Base-by-base conservation (phyloP, 2,113 vertebrate genomes). In the Orientallactaga bullata region DNA sequence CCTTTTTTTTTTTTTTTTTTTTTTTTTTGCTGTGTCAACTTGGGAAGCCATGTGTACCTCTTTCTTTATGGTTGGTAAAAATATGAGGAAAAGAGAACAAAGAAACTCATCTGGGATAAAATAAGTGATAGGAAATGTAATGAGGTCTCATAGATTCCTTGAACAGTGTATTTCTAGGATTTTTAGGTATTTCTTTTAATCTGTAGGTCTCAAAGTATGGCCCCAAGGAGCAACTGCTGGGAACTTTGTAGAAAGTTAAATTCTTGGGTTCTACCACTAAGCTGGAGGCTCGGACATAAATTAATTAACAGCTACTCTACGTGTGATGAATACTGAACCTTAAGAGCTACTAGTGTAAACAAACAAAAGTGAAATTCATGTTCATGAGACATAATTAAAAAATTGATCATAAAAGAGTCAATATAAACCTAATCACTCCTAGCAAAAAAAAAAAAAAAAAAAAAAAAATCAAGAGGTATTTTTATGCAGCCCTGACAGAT, bases 241-340 rank as follows among this genome's bases (percentile, higher is more conserved):
- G 12, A 78, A 79, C 16, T 82, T 69, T 28, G 78, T 88, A 85
- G 77, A 88, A 85, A 58, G 72, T 28, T 15, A 81, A 86, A 55
- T 35, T 42, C 20, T 42, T 8, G 65, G 58, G 10, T 39, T 30
- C 24, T 7, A 26, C 16, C 4, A 6, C 0, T 89, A 23, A 79
- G 18, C 10, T 47, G 12, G 32, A 23, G 2, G 1, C 8, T 28
- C 28, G 42, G 63, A 18, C 65, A 11, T 18, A 1, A 37, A 0
- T 68, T 30, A n/a, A 35, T 68, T 89, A 80, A 69, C 32, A 35
- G 21, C 28, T 37, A 12, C 4, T 74, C 39, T 24, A 65, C 12
- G 16, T 85, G n/a, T 69, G 4, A 28, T 47, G 26, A n/a, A 35
- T n/a, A 32, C 28, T n/a, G 32, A 85, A 85, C 35, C 78, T 87